phyloP scores from a whole-genome alignment of 2,888 invertebrate species.

The Byasa hedistus region DNA sequence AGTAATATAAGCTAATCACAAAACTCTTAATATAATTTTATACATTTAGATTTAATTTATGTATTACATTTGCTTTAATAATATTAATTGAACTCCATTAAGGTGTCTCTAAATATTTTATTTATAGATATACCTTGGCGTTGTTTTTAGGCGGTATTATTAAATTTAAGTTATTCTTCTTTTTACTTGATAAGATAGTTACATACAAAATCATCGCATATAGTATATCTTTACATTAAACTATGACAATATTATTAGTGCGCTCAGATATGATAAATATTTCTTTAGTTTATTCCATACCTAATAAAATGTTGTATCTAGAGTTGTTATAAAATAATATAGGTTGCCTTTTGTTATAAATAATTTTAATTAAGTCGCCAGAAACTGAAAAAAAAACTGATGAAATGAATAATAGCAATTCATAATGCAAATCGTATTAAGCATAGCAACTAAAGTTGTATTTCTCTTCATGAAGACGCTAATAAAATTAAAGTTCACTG shows the following conservation, averaged over 20 bases:
- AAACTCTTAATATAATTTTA: neutral
- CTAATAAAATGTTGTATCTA: slow-evolving; percentile 2
- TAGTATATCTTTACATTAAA: slow-evolving; percentile 23
- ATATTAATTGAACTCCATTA: slow-evolving; percentile 4
- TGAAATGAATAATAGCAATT: neutral
- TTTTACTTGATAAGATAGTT: slow-evolving; percentile 7
- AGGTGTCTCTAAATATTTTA: neutral
- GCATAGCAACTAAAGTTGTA: neutral
- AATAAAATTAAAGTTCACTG: too few relatives aligned
- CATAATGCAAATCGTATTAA: neutral
- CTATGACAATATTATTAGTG: slow-evolving; percentile 27
- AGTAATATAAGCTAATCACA: neutral
- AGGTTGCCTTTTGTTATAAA: slow-evolving; percentile 15
- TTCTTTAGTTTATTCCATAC: neutral
- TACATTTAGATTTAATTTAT: neutral
- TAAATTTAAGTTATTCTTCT: slow-evolving; percentile 20
- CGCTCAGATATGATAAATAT: slow-evolving; percentile 19
- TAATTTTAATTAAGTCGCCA: neutral
- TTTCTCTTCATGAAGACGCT: neutral
- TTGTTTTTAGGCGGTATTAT: slow-evolving; percentile 3
- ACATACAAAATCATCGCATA: slow-evolving; percentile 6
- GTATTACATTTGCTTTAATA: neutral
- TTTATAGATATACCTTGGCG: neutral
- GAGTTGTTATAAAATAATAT: slow-evolving; percentile 7
- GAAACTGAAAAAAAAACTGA: neutral